These are phyloP conservation scores for Scomberomorus guttatus DNA, from an alignment of 2,797 vertebrate species.

Conservation along the genomic window DNA sequence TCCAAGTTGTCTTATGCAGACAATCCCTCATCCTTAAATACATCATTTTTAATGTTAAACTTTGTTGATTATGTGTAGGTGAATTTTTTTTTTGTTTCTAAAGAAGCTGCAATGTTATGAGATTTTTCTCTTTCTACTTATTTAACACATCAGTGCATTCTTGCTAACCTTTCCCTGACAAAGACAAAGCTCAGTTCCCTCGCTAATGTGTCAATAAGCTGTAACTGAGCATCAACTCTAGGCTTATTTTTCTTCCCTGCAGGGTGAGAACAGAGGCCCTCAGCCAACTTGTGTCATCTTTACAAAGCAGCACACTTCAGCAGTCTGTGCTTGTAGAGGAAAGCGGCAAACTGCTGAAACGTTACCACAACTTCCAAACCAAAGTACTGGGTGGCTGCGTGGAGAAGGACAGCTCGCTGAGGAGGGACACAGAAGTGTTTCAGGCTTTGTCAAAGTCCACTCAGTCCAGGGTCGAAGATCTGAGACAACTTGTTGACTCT, in stretches of 20 bases:
- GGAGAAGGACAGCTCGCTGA: constrained; percentile 14
- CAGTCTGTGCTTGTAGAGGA: constrained; percentile 33
- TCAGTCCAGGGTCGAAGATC: constrained; percentile 9
- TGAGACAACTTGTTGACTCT: constrained; percentile 22
- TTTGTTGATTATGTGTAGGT: neutral
- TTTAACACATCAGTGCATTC: neutral
- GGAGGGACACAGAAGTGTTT: neutral
- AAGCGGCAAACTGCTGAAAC: constrained; percentile 52
- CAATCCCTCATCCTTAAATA: neutral
- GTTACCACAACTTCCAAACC: constrained; percentile 22
- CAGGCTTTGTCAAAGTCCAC: constrained; percentile 12
- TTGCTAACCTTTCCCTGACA: neutral
- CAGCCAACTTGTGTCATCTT: constrained; percentile 42
- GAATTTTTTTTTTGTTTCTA: neutral
- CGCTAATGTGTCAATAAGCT: neutral
- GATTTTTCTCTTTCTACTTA: neutral
- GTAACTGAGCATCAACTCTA: neutral
- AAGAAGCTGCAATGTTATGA: neutral
- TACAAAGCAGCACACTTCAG: constrained; percentile 54
- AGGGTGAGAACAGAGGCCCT: constrained; percentile 54
- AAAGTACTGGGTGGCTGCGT: neutral
- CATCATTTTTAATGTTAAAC: neutral
- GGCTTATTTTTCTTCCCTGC: constrained; percentile 8
- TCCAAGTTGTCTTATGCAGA: neutral
- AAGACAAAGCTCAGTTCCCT: neutral